Conservation (phyloP, 2,113 vertebrate species). For the Falco punctatus region DNA sequence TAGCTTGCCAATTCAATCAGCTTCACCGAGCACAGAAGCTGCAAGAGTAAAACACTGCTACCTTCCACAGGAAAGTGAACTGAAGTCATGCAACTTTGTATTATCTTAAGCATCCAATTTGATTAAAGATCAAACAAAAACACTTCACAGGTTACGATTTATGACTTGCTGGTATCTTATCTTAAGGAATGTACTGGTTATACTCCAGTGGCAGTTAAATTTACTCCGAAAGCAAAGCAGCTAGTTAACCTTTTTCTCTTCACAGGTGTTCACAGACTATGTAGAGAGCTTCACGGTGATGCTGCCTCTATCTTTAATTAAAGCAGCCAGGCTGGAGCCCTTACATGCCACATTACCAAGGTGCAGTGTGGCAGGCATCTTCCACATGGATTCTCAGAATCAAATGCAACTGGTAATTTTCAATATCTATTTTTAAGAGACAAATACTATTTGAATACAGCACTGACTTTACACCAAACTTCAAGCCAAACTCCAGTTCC, state of each 20-base stretch:
- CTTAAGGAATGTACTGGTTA: background rate
- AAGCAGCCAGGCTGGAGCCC: background rate
- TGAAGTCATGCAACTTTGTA: background rate
- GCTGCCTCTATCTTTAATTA: background rate
- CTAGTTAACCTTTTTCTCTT: background rate
- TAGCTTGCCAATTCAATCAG: background rate
- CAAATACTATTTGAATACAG: background rate
- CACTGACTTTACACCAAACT: background rate
- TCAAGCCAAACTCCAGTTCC: background rate
- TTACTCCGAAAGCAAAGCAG: background rate
- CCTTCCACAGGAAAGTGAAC: background rate
- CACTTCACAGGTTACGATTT: background rate
- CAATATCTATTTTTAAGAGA: background rate
- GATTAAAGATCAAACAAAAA: background rate
- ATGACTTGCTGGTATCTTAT: background rate
- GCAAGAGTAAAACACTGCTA: background rate
- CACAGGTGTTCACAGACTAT: background rate
- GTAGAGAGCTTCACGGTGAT: background rate
- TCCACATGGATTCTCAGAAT: background rate
- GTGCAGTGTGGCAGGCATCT: background rate
- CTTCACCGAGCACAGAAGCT: background rate
- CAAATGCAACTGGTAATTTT: background rate
- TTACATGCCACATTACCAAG: fast-evolving
- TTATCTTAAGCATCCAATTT: background rate
- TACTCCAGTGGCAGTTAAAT: background rate